A percentile compares a stretch with the other conserved stretches of the same genome.
phyloP scores from a whole-genome alignment of 2,888 invertebrate species.

The Macroteleia sp. region DNA sequence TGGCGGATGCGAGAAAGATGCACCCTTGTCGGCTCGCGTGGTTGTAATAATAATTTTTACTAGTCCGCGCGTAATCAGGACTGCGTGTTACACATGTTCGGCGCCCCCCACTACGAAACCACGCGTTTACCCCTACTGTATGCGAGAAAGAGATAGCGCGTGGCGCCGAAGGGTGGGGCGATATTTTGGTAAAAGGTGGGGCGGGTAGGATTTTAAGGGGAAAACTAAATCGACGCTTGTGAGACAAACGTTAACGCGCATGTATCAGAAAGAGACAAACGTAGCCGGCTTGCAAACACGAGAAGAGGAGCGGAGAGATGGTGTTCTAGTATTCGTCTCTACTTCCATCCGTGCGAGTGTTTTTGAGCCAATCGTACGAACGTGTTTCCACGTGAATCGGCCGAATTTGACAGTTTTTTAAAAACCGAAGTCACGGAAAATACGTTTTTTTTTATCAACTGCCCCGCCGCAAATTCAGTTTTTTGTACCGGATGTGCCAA shows the following conservation, averaged over 20 bases:
- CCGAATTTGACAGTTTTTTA: slow-evolving; percentile 15
- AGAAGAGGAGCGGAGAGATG: slow-evolving; percentile 48
- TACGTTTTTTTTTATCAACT: neutral
- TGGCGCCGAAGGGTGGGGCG: slow-evolving; percentile 68
- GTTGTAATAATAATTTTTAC: slow-evolving; percentile 81
- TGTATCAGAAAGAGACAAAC: slow-evolving; percentile 21
- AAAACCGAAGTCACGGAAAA: slow-evolving; percentile 5
- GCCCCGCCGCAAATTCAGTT: too few relatives aligned
- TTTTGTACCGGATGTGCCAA: neutral
- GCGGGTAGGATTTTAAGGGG: slow-evolving; percentile 68
- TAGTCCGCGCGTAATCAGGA: slow-evolving; percentile 81
- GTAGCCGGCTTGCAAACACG: slow-evolving; percentile 49
- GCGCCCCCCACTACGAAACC: slow-evolving; percentile 68
- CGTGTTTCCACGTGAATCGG: slow-evolving; percentile 63
- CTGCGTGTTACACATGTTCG: slow-evolving; percentile 81
- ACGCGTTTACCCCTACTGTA: slow-evolving; percentile 66
- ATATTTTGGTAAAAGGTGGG: slow-evolving; percentile 57
- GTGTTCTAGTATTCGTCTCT: slow-evolving; percentile 64
- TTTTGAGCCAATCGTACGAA: slow-evolving; percentile 69
- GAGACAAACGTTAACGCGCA: slow-evolving; percentile 35
- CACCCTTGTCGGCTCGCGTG: slow-evolving; percentile 60
- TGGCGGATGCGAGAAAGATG: neutral
- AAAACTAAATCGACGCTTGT: slow-evolving; percentile 55
- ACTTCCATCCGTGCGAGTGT: slow-evolving; percentile 71
- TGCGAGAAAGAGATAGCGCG: slow-evolving; percentile 59